Percentiles rank a stretch among this genome's conserved stretches.
Evolutionary conservation across 2,888 invertebrate genomes (phyloP).

Genomic region (Schizaphis graminum): DNA sequence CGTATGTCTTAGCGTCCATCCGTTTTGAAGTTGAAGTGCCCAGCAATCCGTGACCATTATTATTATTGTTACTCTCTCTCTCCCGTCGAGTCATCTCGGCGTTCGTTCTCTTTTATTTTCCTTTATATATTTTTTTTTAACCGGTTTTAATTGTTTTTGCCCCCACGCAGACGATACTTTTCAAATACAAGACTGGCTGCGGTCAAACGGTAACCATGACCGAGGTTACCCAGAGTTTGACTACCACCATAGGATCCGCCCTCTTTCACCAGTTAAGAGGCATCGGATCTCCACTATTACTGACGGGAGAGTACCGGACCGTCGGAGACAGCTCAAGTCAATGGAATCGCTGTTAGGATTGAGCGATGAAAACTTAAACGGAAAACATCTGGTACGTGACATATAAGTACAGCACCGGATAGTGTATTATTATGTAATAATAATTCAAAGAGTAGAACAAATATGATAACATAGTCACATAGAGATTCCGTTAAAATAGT

Average conservation of each 20-base stretch:
- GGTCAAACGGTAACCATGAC: constrained; percentile 54
- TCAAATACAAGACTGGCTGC: constrained; percentile 64
- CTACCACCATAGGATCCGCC: constrained; percentile 59
- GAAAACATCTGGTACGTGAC: constrained; percentile 50
- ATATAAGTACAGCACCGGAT: background rate
- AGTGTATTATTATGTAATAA: background rate
- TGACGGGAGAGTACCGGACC: constrained; percentile 73
- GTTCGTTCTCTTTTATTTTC: constrained; percentile 24
- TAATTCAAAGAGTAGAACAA: background rate
- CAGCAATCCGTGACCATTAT: constrained; percentile 59
- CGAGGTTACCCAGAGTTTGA: constrained; percentile 35
- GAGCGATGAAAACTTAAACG: constrained; percentile 51
- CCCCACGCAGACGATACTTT: constrained; percentile 59
- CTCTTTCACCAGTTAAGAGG: constrained; percentile 57
- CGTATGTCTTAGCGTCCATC: constrained; percentile 54
- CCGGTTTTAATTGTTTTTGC: constrained; percentile 64
- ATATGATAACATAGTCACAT: background rate
- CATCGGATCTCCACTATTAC: constrained; percentile 29
- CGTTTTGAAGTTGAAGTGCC: constrained; percentile 58
- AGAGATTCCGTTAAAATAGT: background rate
- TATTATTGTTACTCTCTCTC: constrained; percentile 46
- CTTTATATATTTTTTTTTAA: constrained; percentile 42
- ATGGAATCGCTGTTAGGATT: constrained; percentile 84
- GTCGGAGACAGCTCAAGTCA: constrained; percentile 82
- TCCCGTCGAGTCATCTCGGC: constrained; percentile 35